phyloP scores from a whole-genome alignment of 2,113 vertebrate genomes.

The Talpa occidentalis region DNA sequence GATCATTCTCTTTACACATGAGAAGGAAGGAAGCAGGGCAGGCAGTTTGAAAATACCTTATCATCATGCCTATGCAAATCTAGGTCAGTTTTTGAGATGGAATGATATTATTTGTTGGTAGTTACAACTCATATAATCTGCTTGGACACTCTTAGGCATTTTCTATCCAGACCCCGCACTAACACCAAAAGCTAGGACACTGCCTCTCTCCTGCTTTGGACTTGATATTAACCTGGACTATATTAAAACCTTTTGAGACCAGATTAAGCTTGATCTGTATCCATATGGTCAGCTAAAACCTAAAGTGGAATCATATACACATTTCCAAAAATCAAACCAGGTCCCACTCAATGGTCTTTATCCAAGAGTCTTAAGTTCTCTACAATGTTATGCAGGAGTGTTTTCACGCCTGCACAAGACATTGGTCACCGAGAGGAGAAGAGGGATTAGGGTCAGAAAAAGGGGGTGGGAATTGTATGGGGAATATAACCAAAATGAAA shows the following conservation, averaged over 20 bases:
- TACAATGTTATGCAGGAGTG: not conserved
- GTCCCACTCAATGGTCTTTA: not conserved
- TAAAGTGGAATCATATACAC: not conserved
- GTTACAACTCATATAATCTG: not conserved
- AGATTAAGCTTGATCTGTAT: not conserved
- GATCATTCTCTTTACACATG: not conserved
- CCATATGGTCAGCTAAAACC: not conserved
- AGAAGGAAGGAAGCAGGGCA: not conserved
- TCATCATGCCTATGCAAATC: not conserved
- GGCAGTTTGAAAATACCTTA: not conserved
- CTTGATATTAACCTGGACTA: not conserved
- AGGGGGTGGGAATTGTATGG: too few species aligned
- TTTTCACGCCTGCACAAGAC: not conserved
- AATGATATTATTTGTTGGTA: not conserved
- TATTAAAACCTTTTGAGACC: not conserved
- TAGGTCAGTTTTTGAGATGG: not conserved
- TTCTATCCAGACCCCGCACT: not conserved
- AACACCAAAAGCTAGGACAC: not conserved
- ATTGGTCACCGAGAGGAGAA: not conserved
- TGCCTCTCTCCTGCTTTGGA: not conserved
- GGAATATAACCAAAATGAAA: too few species aligned
- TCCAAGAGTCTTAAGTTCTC: not conserved
- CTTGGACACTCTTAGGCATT: not conserved
- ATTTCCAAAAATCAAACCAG: conserved; percentile 11
- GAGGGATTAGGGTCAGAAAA: too few species aligned